Base-by-base conservation (phyloP, 2,113 vertebrate species). In the Addax nasomaculatus region DNA sequence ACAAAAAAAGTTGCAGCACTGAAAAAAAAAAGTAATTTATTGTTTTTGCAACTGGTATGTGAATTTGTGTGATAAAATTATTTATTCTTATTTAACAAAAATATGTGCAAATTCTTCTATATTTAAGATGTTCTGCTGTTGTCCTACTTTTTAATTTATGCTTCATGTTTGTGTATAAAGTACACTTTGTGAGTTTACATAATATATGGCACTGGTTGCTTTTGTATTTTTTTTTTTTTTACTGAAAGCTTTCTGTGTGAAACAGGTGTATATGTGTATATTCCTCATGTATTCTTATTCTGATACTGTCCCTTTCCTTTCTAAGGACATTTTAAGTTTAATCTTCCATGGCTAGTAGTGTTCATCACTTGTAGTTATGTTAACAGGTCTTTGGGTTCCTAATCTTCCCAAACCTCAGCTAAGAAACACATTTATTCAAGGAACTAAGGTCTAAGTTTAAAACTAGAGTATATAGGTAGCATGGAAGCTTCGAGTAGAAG, bases 81-180 rank as follows among this genome's bases (percentile, higher is more conserved):
- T 99, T 99, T 99, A 99, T 99, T 99, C 99, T 99, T 99, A 99
- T 99, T 99, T 99, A 99, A 99, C 99, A 98, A 99, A 98, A 99
- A 98, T 99, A 99, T 98, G 98, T 99, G 98, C 98, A 99, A 99
- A 98, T 98, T 98, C 94, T 98, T 98, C 94, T 98, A 98, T 99
- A 99, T 99, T 99, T 99, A 99, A 99, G 98, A 97, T 98, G 97
- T 99, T 98, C 99, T 99, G 89, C 98, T 98, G 2, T 98, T 85
- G 4, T 98, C 30, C n/a, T 98, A 96, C 89, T 95, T 92, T 97
- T 98, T 98, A 98, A 99, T 99, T 99, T 99, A 99, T 99, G 98
- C 99, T 98, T 98, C 83, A 80, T 95, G 96, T 98, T 97, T 98
- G 87, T 99, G 98, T 99, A 98, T 98, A 98, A 99, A 98, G 96